These are phyloP conservation scores for Periophthalmus modestus DNA, from an alignment of 2,113 vertebrate species.

Conservation along the genomic window DNA sequence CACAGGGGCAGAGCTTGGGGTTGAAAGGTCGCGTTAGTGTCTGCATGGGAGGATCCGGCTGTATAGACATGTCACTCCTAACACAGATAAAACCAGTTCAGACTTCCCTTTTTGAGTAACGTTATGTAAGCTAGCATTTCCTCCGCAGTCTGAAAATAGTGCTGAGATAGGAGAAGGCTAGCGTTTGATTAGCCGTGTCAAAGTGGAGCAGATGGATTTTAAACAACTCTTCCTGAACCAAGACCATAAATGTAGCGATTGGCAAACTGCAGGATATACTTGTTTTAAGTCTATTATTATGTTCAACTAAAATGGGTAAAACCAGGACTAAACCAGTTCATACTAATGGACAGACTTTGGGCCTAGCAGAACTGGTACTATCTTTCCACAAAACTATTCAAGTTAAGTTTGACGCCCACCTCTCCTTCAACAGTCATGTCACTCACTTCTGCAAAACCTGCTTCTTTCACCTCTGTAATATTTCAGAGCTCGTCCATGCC, in stretches of 20 bases:
- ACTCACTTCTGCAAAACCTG: no score
- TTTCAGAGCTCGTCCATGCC: no score
- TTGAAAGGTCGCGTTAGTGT: constrained; percentile 16
- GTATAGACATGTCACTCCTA: constrained; percentile 34
- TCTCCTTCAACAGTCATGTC: no score
- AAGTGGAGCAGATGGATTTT: neutral
- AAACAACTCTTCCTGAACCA: neutral
- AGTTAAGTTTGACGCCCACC: no score
- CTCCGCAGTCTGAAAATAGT: constrained; percentile 28
- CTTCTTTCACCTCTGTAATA: no score
- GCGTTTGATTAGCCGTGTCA: neutral
- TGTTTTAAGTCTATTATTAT: no score
- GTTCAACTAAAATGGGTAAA: no score
- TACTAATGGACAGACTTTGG: no score
- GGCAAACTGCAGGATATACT: neutral
- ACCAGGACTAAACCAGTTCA: no score
- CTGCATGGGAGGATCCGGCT: neutral
- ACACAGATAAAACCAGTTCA: constrained; percentile 26
- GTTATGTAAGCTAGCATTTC: constrained; percentile 15
- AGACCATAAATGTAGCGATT: neutral
- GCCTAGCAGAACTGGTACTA: no score
- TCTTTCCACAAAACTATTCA: no score
- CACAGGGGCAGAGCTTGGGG: constrained; percentile 30
- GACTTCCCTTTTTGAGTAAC: constrained; percentile 23
- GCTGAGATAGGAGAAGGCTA: constrained; percentile 15